Evolutionary conservation across 2,797 vertebrate genomes (phyloP).

Genomic region (Sebastes jordani): DNA sequence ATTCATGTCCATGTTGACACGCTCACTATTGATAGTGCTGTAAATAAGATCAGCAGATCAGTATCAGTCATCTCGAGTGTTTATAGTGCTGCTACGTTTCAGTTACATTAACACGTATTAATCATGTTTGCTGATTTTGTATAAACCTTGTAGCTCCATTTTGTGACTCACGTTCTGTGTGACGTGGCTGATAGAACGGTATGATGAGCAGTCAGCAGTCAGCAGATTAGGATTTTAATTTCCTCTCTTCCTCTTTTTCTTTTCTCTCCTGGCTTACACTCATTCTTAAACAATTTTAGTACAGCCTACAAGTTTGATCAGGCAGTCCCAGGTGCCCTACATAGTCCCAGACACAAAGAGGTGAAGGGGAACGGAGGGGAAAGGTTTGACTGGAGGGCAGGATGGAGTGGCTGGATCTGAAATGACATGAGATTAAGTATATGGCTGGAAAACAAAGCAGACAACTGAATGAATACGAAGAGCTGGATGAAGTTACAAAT

Average conservation of each 20-base stretch:
- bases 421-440: too few species aligned
- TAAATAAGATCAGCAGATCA: neutral
- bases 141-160: neutral
- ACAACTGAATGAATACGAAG: too few species aligned
- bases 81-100: neutral
- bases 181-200: neutral
- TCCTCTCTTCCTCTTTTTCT: neutral
- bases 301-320: neutral
- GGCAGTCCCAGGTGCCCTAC: neutral
- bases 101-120: neutral
- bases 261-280: neutral
- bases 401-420: too few species aligned
- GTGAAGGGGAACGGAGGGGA: too few species aligned
- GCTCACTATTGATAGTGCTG: neutral
- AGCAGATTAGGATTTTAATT: neutral
- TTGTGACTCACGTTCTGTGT: neutral
- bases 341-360: too few species aligned
- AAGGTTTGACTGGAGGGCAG: too few species aligned
- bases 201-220: neutral
- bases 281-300: neutral
- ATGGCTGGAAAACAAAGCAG: too few species aligned
- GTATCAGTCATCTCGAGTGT: neutral
- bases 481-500: too few species aligned
- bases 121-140: neutral
- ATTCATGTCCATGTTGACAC: neutral